Conservation (phyloP, 2,797 vertebrate genomes). For the Falco concolor region DNA sequence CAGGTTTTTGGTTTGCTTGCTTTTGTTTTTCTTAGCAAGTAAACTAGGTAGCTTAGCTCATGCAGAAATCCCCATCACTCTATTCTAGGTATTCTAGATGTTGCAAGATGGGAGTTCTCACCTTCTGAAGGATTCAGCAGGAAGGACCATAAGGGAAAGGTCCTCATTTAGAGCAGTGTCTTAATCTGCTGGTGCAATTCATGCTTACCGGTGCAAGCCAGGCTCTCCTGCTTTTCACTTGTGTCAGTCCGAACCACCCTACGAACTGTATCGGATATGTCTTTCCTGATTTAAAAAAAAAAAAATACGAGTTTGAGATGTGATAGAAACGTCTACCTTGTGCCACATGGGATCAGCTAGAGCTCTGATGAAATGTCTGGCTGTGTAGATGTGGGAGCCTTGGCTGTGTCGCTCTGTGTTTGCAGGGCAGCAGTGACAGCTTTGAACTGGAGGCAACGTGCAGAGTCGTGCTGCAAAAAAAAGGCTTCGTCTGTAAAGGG, state of each 20-base stretch:
- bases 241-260: neutral
- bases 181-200: neutral
- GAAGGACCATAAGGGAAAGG: neutral
- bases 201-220: neutral
- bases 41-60: neutral
- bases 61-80: neutral
- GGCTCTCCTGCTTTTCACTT: neutral
- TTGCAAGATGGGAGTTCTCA: neutral
- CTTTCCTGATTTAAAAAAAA: neutral
- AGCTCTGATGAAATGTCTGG: fast-evolving
- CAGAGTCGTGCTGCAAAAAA: neutral
- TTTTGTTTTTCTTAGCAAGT: neutral
- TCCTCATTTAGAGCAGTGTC: neutral
- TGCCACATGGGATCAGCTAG: neutral
- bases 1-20: neutral
- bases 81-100: neutral
- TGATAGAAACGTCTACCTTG: neutral
- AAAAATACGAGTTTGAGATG: neutral
- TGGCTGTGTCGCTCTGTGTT: fast-evolving
- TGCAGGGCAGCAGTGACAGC: neutral
- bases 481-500: neutral
- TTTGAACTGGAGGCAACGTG: neutral
- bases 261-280: fast-evolving
- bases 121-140: neutral
- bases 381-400: neutral